These are phyloP conservation scores for Bombus turneri DNA, from an alignment of 1,140 invertebrate genomes.

Conservation along the genomic window DNA sequence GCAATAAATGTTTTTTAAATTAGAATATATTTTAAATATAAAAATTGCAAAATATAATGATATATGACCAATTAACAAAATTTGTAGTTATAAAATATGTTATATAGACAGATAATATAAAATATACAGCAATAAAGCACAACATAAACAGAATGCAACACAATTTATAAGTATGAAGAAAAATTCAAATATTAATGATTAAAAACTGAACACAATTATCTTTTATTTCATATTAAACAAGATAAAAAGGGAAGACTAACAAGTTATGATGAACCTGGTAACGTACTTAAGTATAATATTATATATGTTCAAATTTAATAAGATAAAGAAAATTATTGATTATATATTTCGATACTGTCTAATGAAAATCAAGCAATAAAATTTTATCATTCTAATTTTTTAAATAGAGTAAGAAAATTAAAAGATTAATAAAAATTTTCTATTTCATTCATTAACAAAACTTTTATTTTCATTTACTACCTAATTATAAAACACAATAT, in stretches of 20 bases:
- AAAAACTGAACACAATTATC: not conserved
- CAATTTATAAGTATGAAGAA: not conserved
- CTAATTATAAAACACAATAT: not conserved
- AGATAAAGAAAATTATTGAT: not conserved
- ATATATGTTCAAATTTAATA: not conserved
- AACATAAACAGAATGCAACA: not conserved
- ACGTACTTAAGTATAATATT: not conserved
- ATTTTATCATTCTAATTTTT: not conserved
- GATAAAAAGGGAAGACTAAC: not conserved
- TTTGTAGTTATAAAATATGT: not conserved
- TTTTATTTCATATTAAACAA: not conserved
- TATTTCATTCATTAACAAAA: not conserved
- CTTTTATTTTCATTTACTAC: constrained; percentile 6
- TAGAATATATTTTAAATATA: not conserved
- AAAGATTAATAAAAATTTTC: constrained; percentile 9
- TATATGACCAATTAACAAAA: not conserved
- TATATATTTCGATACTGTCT: not conserved
- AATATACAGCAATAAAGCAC: not conserved
- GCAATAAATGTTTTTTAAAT: not conserved
- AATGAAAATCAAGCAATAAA: not conserved
- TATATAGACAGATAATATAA: not conserved
- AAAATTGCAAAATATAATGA: not conserved
- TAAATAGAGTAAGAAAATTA: not conserved
- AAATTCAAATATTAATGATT: not conserved
- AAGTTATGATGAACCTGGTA: not conserved